Evolutionary conservation across 2,113 vertebrate genomes (phyloP).

Genomic region (Archilochus colubris): DNA sequence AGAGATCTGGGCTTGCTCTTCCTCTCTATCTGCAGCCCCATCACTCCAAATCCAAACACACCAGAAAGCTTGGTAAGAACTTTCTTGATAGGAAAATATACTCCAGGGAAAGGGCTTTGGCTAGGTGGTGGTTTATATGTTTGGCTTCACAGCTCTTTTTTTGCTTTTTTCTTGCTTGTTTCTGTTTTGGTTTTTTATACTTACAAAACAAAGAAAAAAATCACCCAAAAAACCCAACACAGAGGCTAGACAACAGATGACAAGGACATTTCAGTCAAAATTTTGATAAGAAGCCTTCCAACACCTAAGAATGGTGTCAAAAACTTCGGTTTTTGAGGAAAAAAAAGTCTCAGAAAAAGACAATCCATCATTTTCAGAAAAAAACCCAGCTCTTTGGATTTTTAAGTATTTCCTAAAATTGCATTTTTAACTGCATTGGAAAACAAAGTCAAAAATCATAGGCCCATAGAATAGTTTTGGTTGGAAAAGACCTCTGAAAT

Average conservation of each 20-base stretch:
- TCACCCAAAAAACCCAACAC: background rate
- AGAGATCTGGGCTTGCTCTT: background rate
- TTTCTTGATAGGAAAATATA: background rate
- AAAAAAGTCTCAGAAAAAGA: background rate
- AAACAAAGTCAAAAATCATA: background rate
- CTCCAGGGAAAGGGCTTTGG: background rate
- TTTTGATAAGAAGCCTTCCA: background rate
- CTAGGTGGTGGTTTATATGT: background rate
- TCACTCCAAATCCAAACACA: background rate
- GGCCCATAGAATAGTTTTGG: background rate
- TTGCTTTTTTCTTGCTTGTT: background rate
- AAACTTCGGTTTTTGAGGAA: background rate
- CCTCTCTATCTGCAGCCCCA: background rate
- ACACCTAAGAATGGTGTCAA: background rate
- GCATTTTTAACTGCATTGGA: background rate
- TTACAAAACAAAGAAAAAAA: background rate
- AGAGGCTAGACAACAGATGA: background rate
- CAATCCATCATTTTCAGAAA: background rate
- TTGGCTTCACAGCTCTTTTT: background rate
- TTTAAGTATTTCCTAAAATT: background rate
- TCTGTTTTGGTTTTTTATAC: background rate
- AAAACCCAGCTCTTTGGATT: background rate
- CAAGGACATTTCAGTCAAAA: background rate
- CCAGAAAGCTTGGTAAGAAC: background rate
- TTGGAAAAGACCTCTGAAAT: no score